These are phyloP conservation scores for Cosmia pyralina DNA, from an alignment of 2,888 invertebrate species.

Conservation along the genomic window DNA sequence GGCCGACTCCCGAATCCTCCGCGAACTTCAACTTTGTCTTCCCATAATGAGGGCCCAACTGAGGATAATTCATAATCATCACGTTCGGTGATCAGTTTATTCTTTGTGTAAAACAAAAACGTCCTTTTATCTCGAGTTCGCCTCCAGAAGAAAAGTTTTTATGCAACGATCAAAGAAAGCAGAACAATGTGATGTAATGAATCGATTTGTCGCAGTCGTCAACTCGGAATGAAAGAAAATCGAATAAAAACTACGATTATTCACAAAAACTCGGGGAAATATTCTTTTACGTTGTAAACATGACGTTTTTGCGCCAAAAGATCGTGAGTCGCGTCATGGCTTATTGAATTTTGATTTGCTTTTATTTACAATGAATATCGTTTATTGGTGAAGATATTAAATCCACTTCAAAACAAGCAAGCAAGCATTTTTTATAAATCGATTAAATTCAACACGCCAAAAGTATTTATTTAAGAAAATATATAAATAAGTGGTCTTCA, in stretches of 20 bases:
- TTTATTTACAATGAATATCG: neutral
- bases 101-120: neutral
- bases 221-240: conserved; percentile 3
- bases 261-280: neutral
- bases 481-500: neutral
- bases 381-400: neutral
- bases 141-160: conserved; percentile 9
- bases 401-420: neutral
- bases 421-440: neutral
- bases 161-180: conserved; percentile 23
- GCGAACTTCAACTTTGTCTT: neutral
- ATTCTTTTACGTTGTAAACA: neutral
- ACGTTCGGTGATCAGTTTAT: neutral
- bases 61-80: neutral
- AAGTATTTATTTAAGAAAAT: neutral
- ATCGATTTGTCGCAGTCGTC: conserved; percentile 21
- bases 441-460: neutral
- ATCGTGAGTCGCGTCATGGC: neutral
- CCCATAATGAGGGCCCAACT: neutral
- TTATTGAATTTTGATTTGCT: neutral
- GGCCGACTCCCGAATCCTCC: neutral
- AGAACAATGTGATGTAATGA: conserved; percentile 22
- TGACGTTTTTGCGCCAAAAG: neutral
- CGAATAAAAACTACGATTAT: neutral
- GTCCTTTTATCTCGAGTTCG: neutral